Percentiles rank a stretch among this genome's conserved stretches.
Conservation (phyloP, 2,113 vertebrate genomes). For the Hemiscyllium ocellatum region DNA sequence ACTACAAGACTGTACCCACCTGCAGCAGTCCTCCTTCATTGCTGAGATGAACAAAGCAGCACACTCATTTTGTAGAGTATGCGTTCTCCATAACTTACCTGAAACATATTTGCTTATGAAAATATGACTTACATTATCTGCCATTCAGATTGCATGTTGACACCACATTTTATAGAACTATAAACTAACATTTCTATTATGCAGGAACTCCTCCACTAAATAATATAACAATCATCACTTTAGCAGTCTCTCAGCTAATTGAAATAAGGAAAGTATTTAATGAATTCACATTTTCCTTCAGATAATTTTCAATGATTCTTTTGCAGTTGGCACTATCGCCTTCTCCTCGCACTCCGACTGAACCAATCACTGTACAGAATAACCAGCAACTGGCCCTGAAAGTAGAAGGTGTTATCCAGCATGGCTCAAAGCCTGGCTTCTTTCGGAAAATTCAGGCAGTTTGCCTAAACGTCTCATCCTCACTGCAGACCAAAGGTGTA, state of each 20-base stretch:
- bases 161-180: not conserved
- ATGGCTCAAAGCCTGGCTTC: conserved; percentile 83
- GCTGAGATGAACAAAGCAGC: too few relatives aligned
- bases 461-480: conserved; percentile 83
- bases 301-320: conserved; percentile 22
- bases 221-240: not conserved
- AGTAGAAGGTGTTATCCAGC: conserved; percentile 94
- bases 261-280: not conserved
- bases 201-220: not conserved
- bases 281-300: not conserved
- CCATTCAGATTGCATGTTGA: not conserved
- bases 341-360: conserved; percentile 79
- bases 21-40: too few relatives aligned
- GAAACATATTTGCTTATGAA: not conserved
- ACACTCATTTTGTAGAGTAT: too few relatives aligned
- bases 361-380: conserved; percentile 88
- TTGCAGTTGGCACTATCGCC: conserved; percentile 87
- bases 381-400: conserved; percentile 88
- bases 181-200: not conserved
- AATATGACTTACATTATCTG: not conserved
- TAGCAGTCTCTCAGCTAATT: not conserved
- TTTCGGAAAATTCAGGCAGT: conserved; percentile 94
- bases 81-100: not conserved
- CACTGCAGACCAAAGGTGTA: conserved; percentile 80
- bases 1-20: not conserved